Evolutionary conservation across 2,888 invertebrate species (phyloP).

Genomic region (Drosophila atripex): DNA sequence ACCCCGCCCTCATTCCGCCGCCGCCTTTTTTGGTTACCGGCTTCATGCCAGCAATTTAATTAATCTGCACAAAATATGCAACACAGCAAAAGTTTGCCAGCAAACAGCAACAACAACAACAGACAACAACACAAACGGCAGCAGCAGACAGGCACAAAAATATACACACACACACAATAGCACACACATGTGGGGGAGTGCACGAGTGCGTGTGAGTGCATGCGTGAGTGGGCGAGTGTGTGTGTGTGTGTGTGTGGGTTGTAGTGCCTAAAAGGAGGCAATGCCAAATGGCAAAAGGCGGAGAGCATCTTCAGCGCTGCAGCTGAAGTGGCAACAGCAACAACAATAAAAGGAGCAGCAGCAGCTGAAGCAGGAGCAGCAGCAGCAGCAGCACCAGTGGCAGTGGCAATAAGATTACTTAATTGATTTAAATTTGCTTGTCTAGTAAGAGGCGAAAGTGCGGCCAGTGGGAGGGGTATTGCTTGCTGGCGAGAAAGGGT

Average conservation of each 20-base stretch:
- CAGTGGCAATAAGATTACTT: slow-evolving; percentile 72
- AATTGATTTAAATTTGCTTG: slow-evolving; percentile 76
- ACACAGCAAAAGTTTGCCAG: slow-evolving; percentile 70
- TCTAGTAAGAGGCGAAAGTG: slow-evolving; percentile 49
- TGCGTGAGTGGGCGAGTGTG: slow-evolving; percentile 12
- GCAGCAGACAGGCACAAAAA: slow-evolving; percentile 25
- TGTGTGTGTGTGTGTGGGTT: slow-evolving; percentile 17
- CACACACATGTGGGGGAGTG: slow-evolving; percentile 44
- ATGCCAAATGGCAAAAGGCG: slow-evolving; percentile 38
- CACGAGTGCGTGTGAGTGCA: slow-evolving; percentile 11
- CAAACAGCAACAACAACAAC: slow-evolving; percentile 32
- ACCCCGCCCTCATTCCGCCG: slow-evolving; percentile 1
- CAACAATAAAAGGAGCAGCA: not conserved
- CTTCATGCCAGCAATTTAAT: slow-evolving; percentile 72
- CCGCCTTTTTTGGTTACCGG: slow-evolving; percentile 30
- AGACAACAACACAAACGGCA: slow-evolving; percentile 22
- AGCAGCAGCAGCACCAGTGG: slow-evolving; percentile 13
- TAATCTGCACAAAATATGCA: slow-evolving; percentile 77
- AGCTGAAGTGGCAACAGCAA: slow-evolving; percentile 4
- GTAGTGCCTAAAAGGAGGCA: slow-evolving; percentile 63
- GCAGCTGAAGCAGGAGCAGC: too few species aligned
- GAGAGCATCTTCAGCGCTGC: slow-evolving; percentile 16
- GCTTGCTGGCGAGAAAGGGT: slow-evolving; percentile 30
- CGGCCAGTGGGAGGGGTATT: not conserved
- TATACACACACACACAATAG: slow-evolving; percentile 17